Percentiles rank a stretch among this genome's conserved stretches.
Evolutionary conservation across 2,797 vertebrate species (phyloP).

Genomic region (Falco novaeseelandiae): DNA sequence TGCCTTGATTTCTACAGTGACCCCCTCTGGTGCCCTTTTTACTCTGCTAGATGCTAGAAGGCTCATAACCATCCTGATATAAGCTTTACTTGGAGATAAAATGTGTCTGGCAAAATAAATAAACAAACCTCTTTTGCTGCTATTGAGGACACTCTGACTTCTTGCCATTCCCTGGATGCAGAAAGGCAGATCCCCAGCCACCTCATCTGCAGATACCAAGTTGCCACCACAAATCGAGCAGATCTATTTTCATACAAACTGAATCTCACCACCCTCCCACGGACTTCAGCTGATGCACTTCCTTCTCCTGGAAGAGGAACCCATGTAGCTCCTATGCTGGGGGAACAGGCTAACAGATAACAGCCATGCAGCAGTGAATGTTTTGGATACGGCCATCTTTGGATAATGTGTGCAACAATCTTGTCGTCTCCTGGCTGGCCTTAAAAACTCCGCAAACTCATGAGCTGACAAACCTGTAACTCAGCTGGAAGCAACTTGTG

Average conservation of each 20-base stretch:
- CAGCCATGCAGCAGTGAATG: rapidly evolving
- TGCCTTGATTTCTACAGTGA: background rate
- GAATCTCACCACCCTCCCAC: background rate
- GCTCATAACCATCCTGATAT: background rate
- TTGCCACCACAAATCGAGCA: background rate
- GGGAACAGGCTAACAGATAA: background rate
- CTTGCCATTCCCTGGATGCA: background rate
- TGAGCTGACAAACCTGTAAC: background rate
- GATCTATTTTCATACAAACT: background rate
- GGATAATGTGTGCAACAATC: background rate
- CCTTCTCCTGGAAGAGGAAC: background rate
- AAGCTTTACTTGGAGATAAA: background rate
- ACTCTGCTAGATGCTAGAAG: background rate
- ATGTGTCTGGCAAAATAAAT: background rate
- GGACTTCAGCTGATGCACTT: background rate
- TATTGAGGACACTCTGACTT: background rate
- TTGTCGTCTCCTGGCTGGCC: background rate
- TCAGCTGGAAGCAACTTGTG: background rate
- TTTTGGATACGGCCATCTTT: background rate
- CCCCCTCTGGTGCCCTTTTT: background rate
- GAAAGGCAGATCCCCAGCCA: rapidly evolving
- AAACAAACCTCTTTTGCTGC: background rate
- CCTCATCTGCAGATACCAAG: background rate
- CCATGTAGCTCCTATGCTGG: rapidly evolving
- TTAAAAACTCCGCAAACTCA: background rate